A percentile compares a stretch with the other conserved stretches of the same genome.
phyloP scores from a whole-genome alignment of 92 coral and sea anemone species.

The Nematostella vectensis region DNA sequence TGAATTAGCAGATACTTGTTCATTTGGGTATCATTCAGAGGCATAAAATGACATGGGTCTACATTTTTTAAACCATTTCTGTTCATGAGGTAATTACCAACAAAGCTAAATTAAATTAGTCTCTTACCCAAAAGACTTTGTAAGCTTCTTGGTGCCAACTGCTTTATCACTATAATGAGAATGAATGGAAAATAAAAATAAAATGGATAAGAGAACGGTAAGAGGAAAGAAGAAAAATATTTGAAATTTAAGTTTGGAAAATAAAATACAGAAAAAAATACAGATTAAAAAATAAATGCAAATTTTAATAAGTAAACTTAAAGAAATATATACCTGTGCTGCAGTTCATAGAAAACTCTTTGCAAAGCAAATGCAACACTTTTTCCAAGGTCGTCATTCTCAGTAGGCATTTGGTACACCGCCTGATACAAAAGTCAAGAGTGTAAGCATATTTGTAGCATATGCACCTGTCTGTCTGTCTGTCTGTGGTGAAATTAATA shows the following conservation, averaged over 20 bases:
- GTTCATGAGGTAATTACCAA: no score
- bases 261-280: no score
- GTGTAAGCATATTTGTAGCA: neutral
- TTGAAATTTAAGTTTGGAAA: neutral
- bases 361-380: constrained; percentile 96
- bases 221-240: neutral
- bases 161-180: constrained; percentile 78
- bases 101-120: no score
- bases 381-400: constrained; percentile 91
- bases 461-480: no score
- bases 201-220: neutral
- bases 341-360: constrained; percentile 91
- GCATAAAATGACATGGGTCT: no score
- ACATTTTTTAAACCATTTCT: no score
- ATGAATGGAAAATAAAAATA: no score
- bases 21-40: no score
- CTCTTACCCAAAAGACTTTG: constrained; percentile 92
- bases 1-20: no score
- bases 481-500: no score
- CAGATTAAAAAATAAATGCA: neutral
- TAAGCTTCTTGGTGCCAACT: constrained; percentile 95
- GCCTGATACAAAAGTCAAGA: constrained; percentile 39
- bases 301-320: neutral
- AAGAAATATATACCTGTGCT: constrained; percentile 56
- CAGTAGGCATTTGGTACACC: constrained; percentile 98